Evolutionary conservation across 2,888 invertebrate genomes (phyloP).

Genomic region (Minunthozetes semirufus): DNA sequence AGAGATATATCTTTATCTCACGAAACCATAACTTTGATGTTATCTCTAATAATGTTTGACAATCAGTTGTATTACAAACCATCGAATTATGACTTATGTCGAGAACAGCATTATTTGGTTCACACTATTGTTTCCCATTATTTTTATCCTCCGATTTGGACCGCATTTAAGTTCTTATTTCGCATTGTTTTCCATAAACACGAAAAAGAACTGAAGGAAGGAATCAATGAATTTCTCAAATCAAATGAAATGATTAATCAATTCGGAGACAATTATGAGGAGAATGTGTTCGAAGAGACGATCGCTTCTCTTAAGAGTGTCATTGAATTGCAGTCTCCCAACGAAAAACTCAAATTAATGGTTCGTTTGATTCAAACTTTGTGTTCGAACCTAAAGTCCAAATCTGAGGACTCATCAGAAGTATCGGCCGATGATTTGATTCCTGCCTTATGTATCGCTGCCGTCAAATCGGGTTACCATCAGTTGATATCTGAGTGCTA

Average conservation of each 20-base stretch:
- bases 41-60: not conserved
- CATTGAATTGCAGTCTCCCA: not conserved
- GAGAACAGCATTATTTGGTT: not conserved
- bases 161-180: not conserved
- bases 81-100: not conserved
- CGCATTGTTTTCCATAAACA: not conserved
- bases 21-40: constrained; percentile 14
- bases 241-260: not conserved
- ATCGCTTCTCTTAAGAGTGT: not conserved
- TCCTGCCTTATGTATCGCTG: not conserved
- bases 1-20: constrained; percentile 1
- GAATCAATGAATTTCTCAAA: not conserved
- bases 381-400: not conserved
- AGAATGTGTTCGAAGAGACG: not conserved
- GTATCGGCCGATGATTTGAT: constrained; percentile 16
- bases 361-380: not conserved
- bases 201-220: not conserved
- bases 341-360: constrained; percentile 16
- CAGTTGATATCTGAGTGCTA: constrained; percentile 3
- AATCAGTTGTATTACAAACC: constrained; percentile 11
- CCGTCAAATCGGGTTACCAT: not conserved
- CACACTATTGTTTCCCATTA: not conserved
- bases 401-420: not conserved
- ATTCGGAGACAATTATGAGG: not conserved
- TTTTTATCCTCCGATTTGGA: not conserved